Evolutionary conservation across 1,140 invertebrate species (phyloP).

Genomic region (Pogonognathellus flavescens): DNA sequence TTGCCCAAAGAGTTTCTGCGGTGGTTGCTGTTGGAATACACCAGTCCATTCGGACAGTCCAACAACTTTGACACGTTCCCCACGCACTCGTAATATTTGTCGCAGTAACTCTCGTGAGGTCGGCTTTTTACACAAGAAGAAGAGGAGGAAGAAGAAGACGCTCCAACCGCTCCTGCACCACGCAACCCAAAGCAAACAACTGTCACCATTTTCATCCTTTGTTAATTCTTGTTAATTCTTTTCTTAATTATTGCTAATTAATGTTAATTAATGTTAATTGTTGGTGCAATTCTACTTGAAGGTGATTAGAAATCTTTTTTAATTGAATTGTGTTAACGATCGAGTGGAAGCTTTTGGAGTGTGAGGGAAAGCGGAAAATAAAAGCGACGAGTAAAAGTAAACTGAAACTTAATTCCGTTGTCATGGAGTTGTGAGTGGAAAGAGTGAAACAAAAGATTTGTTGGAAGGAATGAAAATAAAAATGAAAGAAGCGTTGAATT

Average conservation of each 20-base stretch:
- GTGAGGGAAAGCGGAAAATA: no score
- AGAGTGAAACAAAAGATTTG: no score
- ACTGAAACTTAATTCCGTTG: no score
- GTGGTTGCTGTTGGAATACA: conserved; percentile 68
- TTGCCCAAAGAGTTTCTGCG: conserved; percentile 1
- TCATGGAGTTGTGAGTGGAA: no score
- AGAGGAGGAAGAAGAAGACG: no score
- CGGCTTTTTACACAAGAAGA: not conserved
- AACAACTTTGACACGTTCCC: conserved; percentile 69
- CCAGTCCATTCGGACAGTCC: conserved; percentile 72
- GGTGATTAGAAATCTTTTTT: no score
- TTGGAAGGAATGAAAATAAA: no score
- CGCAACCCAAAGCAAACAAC: not conserved
- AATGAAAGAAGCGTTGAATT: no score
- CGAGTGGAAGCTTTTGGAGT: no score
- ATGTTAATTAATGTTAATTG: not conserved
- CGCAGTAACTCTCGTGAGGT: conserved; percentile 70
- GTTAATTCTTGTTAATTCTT: not conserved
- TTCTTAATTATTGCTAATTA: not conserved
- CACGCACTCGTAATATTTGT: conserved; percentile 71
- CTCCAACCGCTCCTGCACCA: not conserved
- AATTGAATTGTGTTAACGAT: no score
- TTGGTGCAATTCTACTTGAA: not conserved
- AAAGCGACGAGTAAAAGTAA: no score
- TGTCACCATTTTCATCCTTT: not conserved